phyloP scores from a whole-genome alignment of 2,888 invertebrate species.

The Acanthosepion esculentum region DNA sequence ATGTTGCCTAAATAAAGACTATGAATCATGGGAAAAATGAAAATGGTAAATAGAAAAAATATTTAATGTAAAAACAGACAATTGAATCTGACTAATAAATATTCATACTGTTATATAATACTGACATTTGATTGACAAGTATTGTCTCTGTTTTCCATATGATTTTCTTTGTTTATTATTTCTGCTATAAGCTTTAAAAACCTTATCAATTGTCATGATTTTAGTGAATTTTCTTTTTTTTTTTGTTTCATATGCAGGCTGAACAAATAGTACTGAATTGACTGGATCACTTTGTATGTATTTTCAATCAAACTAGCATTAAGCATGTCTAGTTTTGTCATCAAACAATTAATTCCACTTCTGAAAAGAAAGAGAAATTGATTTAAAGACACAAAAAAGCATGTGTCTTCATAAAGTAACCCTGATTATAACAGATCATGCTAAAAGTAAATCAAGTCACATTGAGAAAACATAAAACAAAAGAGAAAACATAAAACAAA shows the following conservation, averaged over 20 bases:
- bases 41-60: background rate
- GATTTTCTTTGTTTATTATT: background rate
- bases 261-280: background rate
- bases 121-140: too few species aligned
- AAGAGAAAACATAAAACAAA: too few species aligned
- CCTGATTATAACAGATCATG: too few species aligned
- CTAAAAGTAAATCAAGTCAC: too few species aligned
- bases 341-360: background rate
- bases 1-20: background rate
- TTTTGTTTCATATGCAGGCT: background rate
- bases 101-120: background rate
- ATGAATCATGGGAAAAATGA: background rate
- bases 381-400: background rate
- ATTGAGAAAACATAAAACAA: too few species aligned
- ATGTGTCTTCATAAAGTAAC: too few species aligned
- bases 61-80: background rate
- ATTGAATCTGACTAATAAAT: background rate
- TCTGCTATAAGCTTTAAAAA: background rate
- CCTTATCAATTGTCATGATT: background rate
- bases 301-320: background rate
- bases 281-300: background rate
- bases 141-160: background rate
- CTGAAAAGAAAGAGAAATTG: background rate
- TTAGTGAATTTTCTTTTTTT: background rate
- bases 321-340: background rate